Conservation (phyloP, 2,888 invertebrate genomes). For the Zygaena filipendulae region DNA sequence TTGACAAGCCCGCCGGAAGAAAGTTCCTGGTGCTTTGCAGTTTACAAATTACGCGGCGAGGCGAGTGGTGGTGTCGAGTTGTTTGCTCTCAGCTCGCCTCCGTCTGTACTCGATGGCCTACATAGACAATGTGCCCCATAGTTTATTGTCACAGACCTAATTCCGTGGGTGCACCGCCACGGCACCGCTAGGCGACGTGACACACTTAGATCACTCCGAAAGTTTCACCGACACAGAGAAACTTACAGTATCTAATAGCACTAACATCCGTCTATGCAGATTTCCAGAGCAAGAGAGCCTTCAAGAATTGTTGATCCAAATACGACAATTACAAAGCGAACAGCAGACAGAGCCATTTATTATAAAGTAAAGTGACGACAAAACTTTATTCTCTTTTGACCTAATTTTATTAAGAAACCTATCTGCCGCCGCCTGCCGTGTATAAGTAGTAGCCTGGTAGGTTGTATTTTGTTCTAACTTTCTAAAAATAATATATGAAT, state of each 20-base stretch:
- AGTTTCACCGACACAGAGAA: conserved; percentile 63
- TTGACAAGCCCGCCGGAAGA: conserved; percentile 51
- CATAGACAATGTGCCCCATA: conserved; percentile 54
- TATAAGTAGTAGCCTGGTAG: too few species aligned
- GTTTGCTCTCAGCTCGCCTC: too few species aligned
- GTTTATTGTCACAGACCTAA: conserved; percentile 60
- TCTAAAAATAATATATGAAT: too few species aligned
- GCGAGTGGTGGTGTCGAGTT: conserved; percentile 16
- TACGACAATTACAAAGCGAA: conserved; percentile 41
- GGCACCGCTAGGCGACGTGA: too few species aligned
- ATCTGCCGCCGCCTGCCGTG: too few species aligned
- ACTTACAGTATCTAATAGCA: conserved; percentile 61
- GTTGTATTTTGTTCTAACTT: too few species aligned
- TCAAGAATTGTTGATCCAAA: conserved; percentile 51
- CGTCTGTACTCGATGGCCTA: conserved; percentile 42
- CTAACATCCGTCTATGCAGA: conserved; percentile 66
- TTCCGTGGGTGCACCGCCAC: conserved; percentile 56
- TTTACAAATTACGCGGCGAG: conserved; percentile 35
- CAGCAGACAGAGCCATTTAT: conserved; percentile 30
- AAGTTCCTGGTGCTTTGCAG: conserved; percentile 63
- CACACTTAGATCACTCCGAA: conserved; percentile 54
- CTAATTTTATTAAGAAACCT: too few species aligned
- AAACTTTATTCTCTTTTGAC: conserved; percentile 20
- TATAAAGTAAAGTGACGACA: conserved; percentile 24
- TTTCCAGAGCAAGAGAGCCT: conserved; percentile 61